Base-by-base conservation (phyloP, 1,140 invertebrate species). In the Maconellicoccus hirsutus region DNA sequence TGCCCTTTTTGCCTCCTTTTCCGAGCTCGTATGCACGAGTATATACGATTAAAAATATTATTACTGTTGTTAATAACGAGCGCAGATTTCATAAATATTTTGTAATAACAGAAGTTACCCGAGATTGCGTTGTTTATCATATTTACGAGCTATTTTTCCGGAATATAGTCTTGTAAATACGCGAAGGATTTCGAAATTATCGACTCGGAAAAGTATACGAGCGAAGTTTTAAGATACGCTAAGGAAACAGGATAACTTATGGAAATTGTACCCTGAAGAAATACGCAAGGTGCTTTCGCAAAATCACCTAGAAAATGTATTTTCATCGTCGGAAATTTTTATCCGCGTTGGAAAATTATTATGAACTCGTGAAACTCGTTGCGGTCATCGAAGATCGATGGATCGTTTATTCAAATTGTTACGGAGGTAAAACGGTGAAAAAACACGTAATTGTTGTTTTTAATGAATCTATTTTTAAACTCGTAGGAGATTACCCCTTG, bases 41-140 rank as follows among this genome's bases (percentile, higher is more conserved):
- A 19, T 52, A 3, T 52, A 52, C 42, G 42, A 52, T 52, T 52
- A 19, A 19, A 52, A 52, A 52, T 52, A 19, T 14, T 52, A 52
- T 52, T 52, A 52, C 42, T 6, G n/a, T 19, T 4, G 42, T 52
- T 52, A 52, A 52, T 52, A 52, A 52, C 10, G n/a, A 52, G n/a
- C n/a, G n/a, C 42, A 52, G 42, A 52, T 52, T 52, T 52, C 42
- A 52, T 52, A 52, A 52, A 52, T 52, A 52, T 52, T 52, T 52
- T 19, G 6, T 52, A 52, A 52, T 52, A 52, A 52, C 42, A 52
- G 42, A 52, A 52, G 42, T 52, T 52, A 52, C 42, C 42, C 42
- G 42, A 52, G 42, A 52, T 14, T 52, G n/a, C 42, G 42, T 16
- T 52, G 42, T 52, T 52, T 19, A 19, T 52, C 42, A 52, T 52